A percentile compares a stretch with the other conserved stretches of the same genome.
Conservation (phyloP, 1,140 invertebrate species). For the Cecropterus lyciades region DNA sequence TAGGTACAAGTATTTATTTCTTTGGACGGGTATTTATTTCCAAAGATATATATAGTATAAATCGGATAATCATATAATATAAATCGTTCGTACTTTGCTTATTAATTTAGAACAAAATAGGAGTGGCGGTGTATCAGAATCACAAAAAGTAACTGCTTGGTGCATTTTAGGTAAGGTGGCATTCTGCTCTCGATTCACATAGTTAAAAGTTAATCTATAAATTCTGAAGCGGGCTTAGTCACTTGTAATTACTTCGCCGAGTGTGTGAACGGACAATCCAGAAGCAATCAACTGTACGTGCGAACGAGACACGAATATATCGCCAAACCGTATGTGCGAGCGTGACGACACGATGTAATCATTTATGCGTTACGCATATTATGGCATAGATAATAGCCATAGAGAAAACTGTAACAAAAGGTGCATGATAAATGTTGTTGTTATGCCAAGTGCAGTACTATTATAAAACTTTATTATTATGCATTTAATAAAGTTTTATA, state of each 20-base stretch:
- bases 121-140: no score
- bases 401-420: not conserved
- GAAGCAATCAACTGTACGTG: constrained; percentile 21
- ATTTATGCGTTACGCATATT: constrained; percentile 8
- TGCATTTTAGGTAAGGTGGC: constrained; percentile 18
- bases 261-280: constrained; percentile 24
- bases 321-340: not conserved
- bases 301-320: constrained; percentile 9
- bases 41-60: no score
- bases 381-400: constrained; percentile 2
- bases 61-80: no score
- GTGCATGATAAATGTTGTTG: not conserved
- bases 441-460: no score
- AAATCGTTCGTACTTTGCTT: no score
- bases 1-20: no score
- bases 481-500: no score
- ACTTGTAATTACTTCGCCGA: constrained; percentile 10
- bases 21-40: no score
- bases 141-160: no score
- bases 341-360: not conserved
- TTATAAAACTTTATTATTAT: no score
- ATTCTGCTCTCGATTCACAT: constrained; percentile 23
- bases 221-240: not conserved
- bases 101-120: no score
- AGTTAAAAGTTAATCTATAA: constrained; percentile 23